Evolutionary conservation across 2,113 vertebrate species (phyloP).

Genomic region (Probosciger aterrimus): DNA sequence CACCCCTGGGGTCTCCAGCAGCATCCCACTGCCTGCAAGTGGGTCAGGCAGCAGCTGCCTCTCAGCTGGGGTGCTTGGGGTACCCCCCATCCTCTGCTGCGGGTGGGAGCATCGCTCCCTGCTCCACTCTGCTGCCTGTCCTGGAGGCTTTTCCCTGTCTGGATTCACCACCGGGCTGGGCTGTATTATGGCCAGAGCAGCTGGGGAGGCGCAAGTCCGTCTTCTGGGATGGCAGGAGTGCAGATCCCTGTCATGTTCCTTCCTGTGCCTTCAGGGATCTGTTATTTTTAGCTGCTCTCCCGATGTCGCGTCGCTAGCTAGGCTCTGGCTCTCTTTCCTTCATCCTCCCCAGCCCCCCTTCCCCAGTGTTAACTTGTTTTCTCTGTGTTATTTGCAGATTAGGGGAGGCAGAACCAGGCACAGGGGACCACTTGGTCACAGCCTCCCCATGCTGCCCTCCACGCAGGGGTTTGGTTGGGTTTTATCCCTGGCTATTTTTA

Average conservation of each 20-base stretch:
- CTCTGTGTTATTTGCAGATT: conserved; percentile 4
- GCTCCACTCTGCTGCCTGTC: rapidly evolving
- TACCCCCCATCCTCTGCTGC: neutral
- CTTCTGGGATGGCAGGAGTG: neutral
- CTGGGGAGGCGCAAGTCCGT: neutral
- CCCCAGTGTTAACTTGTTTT: neutral
- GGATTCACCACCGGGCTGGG: neutral
- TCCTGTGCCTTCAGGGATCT: neutral
- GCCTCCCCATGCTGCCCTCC: neutral
- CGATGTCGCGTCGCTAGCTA: neutral
- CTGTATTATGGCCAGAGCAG: neutral
- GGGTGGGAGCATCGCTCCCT: neutral
- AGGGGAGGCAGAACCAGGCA: neutral
- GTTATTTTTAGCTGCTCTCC: conserved; percentile 21
- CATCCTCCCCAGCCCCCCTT: neutral
- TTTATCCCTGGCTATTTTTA: neutral
- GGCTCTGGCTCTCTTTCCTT: neutral
- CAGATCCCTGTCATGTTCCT: neutral
- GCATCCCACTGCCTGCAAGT: neutral
- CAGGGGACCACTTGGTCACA: neutral
- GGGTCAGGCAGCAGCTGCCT: conserved; percentile 1
- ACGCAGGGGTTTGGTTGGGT: neutral
- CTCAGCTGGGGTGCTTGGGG: neutral
- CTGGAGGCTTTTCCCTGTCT: neutral
- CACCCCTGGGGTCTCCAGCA: conserved; percentile 19